Evolutionary conservation across 2,797 vertebrate species (phyloP), one percentile per base, ranked within the genome.

Genomic region (Poeciliopsis presidionis): DNA sequence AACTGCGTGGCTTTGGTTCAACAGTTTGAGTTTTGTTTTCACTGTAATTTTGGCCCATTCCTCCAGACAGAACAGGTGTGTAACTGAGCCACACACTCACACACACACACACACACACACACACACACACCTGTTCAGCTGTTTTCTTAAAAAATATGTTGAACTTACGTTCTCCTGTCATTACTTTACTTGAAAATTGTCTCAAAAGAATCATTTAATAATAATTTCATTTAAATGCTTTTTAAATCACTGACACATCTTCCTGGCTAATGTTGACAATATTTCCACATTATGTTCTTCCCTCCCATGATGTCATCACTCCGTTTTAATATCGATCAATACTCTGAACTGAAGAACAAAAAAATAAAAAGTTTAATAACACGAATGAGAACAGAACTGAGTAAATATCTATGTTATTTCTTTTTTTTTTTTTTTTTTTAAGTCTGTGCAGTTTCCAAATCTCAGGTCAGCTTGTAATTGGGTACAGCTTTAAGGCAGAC

Each of bases 401-500:
- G 73, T 61, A 72, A 49, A 79, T 41, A 47, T 22, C 0, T 0
- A 72, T 0, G 47, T 7, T 49, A 2, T 49, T 49, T 47, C 14
- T n/a, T n/a, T n/a, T n/a, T n/a, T n/a, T n/a, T n/a, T n/a, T n/a
- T n/a, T 41, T 43, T 8, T 41, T 11, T 43, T 45, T 28, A 73
- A 85, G 69, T 78, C 16, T 18, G 33, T 28, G 14, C 46, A 41
- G 72, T 63, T 63, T 63, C 61, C 36, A 8, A 13, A 0, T 70
- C 11, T 55, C 39, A 20, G 16, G 49, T 18, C 30, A 30, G 69
- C 70, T 80, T 36, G 46, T 61, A 71, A 80, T 57, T 71, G 49
- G 13, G 5, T 72, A 46, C n/a, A 70, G 75, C 73, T 85, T 90
- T 79, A 90, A 84, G 86, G 73, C 55, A 76, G 75, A 61, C 70